Conservation (phyloP, 2,797 vertebrate genomes). For the Prionace glauca region DNA sequence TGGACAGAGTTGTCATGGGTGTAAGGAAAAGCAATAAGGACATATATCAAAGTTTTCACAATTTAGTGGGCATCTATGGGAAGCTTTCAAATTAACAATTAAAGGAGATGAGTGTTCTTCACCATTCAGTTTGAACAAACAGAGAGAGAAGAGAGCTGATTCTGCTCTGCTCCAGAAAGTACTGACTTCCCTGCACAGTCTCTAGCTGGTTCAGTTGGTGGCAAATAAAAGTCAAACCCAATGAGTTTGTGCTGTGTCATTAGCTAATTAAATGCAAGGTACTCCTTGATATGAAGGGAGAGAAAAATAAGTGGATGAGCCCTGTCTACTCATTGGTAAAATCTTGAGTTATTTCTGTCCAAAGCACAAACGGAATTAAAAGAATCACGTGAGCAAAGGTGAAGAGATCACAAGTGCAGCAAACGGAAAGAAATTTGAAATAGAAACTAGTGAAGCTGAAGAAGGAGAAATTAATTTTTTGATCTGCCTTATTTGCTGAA, state of each 20-base stretch:
- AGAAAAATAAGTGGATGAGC: neutral
- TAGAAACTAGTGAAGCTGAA: neutral
- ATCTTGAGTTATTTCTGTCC: neutral
- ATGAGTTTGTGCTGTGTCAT: neutral
- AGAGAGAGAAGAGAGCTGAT: neutral
- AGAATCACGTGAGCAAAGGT: neutral
- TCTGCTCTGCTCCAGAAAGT: neutral
- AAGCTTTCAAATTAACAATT: neutral
- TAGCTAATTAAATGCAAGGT: neutral
- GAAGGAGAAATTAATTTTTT: neutral
- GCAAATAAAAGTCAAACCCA: conserved; percentile 1
- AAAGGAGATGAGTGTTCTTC: neutral
- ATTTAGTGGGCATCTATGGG: neutral
- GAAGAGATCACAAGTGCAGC: neutral
- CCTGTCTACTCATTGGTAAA: neutral
- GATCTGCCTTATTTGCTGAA: neutral
- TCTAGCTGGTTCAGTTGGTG: neutral
- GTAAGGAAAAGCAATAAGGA: neutral
- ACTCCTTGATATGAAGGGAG: neutral
- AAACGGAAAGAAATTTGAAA: neutral
- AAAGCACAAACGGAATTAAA: neutral
- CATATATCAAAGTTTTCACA: neutral
- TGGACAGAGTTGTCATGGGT: neutral
- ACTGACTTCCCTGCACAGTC: neutral
- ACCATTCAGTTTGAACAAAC: neutral